Evolutionary conservation across 2,113 vertebrate species (phyloP), one percentile per base, ranked within the genome.

Genomic region (Etia nguti): DNA sequence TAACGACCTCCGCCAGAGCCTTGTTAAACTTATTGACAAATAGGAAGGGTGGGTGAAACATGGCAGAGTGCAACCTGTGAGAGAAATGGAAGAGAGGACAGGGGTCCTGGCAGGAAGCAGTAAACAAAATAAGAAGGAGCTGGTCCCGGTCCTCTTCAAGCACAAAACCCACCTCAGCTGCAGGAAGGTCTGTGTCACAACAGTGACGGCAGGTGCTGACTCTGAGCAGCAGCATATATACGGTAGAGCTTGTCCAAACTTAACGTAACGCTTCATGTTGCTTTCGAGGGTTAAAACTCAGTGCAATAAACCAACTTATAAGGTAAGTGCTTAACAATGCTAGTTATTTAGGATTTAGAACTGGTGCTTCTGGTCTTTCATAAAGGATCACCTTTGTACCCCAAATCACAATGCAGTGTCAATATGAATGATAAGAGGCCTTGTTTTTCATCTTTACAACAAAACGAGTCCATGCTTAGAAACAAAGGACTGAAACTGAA

Each of bases 1-100:
- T 54, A 98, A 97, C 0, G 98, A 99, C 93, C 96, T 99, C 15
- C 95, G 98, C 2, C 98, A 98, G 94, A 97, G 97, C 86, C 95
- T 99, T 68, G 97, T 98, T 81, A 98, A 98, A 91, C 97, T 99
- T 84, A 93, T 98, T 1, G 98, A 98, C 84, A 97, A 97, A 87
- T 97, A 93, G 62, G 24, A 70, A 26, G n/a, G 41, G 29, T 52
- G 9, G 46, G 22, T 5, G 36, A 16, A 50, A 22, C 56, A 59
- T 0, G 5, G 0, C 55, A 3, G 22, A 38, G 34, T 31, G 7
- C 16, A 41, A 48, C 7, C 29, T 22, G 9, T 15, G 16, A 29
- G 24, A 60, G 24, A 85, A 43, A 59, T 5, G 29, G 59, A 79
- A n/a, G 15, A 34, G 70, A 46, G 22, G 81, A 73, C 54, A 6